Conservation (phyloP, 2,113 vertebrate species). For the Scopus umbretta region DNA sequence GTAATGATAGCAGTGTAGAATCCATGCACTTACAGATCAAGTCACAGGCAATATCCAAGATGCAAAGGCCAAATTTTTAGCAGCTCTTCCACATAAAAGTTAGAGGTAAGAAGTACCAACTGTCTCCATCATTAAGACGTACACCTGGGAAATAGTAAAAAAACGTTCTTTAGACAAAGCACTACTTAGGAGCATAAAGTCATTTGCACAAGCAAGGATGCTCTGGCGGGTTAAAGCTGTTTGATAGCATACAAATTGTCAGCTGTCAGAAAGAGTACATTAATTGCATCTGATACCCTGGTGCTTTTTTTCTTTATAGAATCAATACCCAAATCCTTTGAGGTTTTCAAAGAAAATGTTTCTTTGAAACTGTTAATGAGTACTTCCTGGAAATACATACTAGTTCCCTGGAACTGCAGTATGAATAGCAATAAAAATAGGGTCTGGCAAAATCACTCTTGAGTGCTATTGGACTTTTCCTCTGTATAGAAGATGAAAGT, state of each 20-base stretch:
- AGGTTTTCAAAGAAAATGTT: neutral
- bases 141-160: neutral
- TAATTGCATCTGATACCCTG: neutral
- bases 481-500: neutral
- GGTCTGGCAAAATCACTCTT: neutral
- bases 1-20: neutral
- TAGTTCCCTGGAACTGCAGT: neutral
- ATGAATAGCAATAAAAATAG: constrained; percentile 27
- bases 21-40: neutral
- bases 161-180: neutral
- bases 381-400: constrained; percentile 34
- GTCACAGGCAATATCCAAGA: neutral
- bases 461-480: neutral
- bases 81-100: neutral
- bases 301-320: neutral
- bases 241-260: neutral
- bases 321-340: neutral
- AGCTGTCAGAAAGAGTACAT: neutral
- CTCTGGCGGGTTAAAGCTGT: neutral
- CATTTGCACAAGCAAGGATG: neutral
- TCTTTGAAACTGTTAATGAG: constrained; percentile 19
- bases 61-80: neutral
- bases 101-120: neutral
- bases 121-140: neutral
- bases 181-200: neutral